These are phyloP conservation scores for Apeltes quadracus DNA, from an alignment of 2,113 vertebrate genomes.

Conservation along the genomic window DNA sequence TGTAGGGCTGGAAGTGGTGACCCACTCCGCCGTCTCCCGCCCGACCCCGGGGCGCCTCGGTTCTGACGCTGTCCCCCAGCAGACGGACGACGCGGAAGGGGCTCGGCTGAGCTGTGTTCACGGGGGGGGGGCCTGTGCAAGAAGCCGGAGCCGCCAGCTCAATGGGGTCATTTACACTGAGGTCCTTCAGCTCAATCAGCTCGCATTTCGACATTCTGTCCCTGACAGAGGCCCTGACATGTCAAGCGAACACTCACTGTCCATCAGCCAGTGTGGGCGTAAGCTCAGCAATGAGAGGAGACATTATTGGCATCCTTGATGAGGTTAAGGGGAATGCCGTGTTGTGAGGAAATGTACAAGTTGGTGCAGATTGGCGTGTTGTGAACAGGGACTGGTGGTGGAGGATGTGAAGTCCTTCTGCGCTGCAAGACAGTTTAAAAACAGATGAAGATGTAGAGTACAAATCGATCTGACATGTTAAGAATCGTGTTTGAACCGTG, in stretches of 20 bases:
- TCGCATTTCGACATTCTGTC: slow-evolving; percentile 80
- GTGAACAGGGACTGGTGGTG: background rate
- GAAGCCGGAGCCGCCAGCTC: slow-evolving; percentile 71
- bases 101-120: slow-evolving; percentile 61
- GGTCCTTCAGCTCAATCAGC: slow-evolving; percentile 83
- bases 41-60: slow-evolving; percentile 61
- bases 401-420: background rate
- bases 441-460: background rate
- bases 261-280: slow-evolving; percentile 16
- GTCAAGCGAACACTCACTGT: slow-evolving; percentile 32
- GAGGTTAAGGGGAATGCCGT: background rate
- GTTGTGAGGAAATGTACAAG: background rate
- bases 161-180: slow-evolving; percentile 77
- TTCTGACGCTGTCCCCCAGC: slow-evolving; percentile 69
- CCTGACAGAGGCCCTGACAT: slow-evolving; percentile 38
- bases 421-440: slow-evolving; percentile 39
- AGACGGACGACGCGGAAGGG: slow-evolving; percentile 69
- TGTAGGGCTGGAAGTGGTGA: slow-evolving; percentile 87
- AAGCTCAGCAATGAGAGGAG: slow-evolving; percentile 2
- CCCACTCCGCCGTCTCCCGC: slow-evolving; percentile 75
- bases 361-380: background rate
- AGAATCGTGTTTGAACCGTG: no score
- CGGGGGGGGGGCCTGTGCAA: slow-evolving; percentile 11
- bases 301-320: slow-evolving; percentile 17
- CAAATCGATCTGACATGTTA: background rate